Evolutionary conservation across 2,888 invertebrate genomes (phyloP), one percentile per base, ranked within the genome.

Genomic region (Platycnemis pennipes): DNA sequence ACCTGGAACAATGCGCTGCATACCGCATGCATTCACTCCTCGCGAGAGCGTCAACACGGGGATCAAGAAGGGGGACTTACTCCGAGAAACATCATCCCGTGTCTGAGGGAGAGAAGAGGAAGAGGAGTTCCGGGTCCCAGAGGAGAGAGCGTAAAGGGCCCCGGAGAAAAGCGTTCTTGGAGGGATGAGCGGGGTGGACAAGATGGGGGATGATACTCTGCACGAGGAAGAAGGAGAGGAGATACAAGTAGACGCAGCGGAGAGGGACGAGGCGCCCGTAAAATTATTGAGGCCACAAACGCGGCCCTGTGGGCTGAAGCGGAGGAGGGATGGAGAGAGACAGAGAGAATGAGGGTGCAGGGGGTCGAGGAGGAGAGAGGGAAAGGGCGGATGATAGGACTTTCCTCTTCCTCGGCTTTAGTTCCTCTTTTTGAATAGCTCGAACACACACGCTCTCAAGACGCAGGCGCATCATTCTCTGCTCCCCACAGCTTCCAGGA

Each of bases 401-500:
- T 63, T 53, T 37, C 45, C 56, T 77, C 77, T 77, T 42, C 56
- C 91, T 63, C 56, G 91, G 91, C 56, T 91, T 91, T 44, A 63
- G 91, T 91, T 91, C 91, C 42, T 26, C 91, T 44, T 63, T 77
- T 91, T 56, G 69, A 91, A 91, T 91, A 63, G 91, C 91, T 91
- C 63, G 45, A 56, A 42, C 63, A 13, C 63, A 22, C 22, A 42
- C 42, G 16, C 5, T 13, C 31, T 42, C 31, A 37, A 91, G 53
- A 91, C 56, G 91, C 56, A 56, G 19, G 77, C 77, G 77, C 77
- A 77, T 77, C 63, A n/a, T n/a, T 19, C 77, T 77, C 77, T 37
- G 13, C 31, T 37, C 37, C 77, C 89, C 44, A 5, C 89, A 89
- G 91, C 69, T 91, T 91, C 91, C 91, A 69, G 91, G 44, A 44